phyloP scores from a whole-genome alignment of 2,888 invertebrate species.

The Ceramica pisi region DNA sequence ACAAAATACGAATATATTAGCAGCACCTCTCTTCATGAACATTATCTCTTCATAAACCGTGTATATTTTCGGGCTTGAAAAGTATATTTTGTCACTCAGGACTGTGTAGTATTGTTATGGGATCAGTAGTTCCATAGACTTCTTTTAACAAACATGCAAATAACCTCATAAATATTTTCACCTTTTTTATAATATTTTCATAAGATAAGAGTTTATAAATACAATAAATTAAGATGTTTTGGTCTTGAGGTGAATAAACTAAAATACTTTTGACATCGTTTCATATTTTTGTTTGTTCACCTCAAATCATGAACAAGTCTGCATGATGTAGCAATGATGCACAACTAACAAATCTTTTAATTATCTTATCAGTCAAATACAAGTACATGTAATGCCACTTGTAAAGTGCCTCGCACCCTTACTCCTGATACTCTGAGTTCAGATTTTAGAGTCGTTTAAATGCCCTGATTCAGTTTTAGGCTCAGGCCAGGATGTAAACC shows the following conservation, averaged over 20 bases:
- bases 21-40: too few relatives aligned
- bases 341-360: background rate
- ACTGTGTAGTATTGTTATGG: background rate
- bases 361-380: background rate
- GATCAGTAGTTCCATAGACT: background rate
- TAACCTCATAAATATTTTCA: background rate
- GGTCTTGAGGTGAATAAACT: constrained; percentile 5
- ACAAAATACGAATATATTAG: background rate
- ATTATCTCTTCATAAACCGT: background rate
- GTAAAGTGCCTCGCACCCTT: background rate
- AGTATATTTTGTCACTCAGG: too few relatives aligned
- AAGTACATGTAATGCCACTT: background rate
- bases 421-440: background rate
- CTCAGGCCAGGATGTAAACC: too few relatives aligned
- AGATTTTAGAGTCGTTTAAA: too few relatives aligned
- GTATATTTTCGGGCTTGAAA: background rate
- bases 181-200: background rate
- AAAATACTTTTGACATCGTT: constrained; percentile 17
- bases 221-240: background rate
- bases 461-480: too few relatives aligned
- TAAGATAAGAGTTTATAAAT: background rate
- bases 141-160: background rate
- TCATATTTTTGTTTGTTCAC: background rate
- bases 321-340: too few relatives aligned
- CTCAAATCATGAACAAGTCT: background rate